These are phyloP conservation scores for Drosophila greeni DNA, from an alignment of 2,888 invertebrate species.

Conservation along the genomic window DNA sequence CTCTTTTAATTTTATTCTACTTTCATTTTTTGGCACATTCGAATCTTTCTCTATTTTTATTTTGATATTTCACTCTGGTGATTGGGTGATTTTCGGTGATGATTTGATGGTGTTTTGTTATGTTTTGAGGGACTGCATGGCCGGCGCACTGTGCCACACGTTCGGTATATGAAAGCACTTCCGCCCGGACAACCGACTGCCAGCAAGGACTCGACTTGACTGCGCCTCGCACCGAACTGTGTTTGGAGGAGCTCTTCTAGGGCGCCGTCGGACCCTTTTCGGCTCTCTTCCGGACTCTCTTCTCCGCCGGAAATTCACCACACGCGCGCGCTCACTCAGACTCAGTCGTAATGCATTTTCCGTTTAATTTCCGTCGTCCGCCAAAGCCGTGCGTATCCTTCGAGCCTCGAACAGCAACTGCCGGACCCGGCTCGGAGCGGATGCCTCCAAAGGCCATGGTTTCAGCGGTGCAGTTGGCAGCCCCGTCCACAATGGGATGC, in stretches of 20 bases:
- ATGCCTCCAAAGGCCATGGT: neutral
- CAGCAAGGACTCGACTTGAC: slow-evolving; percentile 58
- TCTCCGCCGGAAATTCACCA: slow-evolving; percentile 55
- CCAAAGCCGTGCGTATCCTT: slow-evolving; percentile 75
- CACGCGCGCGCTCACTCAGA: slow-evolving; percentile 41
- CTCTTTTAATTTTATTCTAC: neutral
- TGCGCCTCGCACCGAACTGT: slow-evolving; percentile 45
- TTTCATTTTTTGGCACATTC: slow-evolving; percentile 56
- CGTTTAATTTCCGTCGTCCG: slow-evolving; percentile 49
- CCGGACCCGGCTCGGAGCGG: slow-evolving; percentile 16
- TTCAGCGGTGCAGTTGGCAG: slow-evolving; percentile 55
- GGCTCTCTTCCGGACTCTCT: slow-evolving; percentile 52
- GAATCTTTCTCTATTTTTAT: slow-evolving; percentile 14
- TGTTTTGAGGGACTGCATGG: slow-evolving; percentile 41
- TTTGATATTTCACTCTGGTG: slow-evolving; percentile 4
- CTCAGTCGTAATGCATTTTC: slow-evolving; percentile 44
- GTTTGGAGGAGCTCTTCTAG: slow-evolving; percentile 45
- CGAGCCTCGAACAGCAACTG: slow-evolving; percentile 78
- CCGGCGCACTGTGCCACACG: slow-evolving; percentile 32
- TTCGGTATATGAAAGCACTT: slow-evolving; percentile 28
- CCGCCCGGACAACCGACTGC: slow-evolving; percentile 65
- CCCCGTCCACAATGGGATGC: slow-evolving; percentile 22
- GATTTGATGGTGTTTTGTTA: slow-evolving; percentile 39
- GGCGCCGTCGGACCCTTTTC: slow-evolving; percentile 17
- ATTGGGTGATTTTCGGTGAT: slow-evolving; percentile 21